Evolutionary conservation across 2,888 invertebrate species (phyloP).

Genomic region (Ormyrus thymus): DNA sequence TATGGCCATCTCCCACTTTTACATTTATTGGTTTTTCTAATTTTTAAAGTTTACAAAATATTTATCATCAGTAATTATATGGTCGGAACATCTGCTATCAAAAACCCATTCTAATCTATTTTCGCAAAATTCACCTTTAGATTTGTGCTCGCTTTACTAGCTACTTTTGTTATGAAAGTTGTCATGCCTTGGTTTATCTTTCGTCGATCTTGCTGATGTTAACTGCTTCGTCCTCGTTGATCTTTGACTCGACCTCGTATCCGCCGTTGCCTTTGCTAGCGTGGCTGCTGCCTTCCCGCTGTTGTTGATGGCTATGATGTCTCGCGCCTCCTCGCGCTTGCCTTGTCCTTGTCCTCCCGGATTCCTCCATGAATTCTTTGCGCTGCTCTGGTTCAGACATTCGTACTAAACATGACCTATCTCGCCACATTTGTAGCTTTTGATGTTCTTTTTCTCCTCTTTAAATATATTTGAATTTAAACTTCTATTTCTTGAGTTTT

Average conservation of each 20-base stretch:
- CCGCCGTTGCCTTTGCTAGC: neutral
- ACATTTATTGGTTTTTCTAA: neutral
- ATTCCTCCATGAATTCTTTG: neutral
- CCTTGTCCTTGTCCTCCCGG: too few species aligned
- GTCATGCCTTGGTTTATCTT: neutral
- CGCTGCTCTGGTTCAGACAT: neutral
- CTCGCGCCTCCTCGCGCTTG: neutral
- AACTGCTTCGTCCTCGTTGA: neutral
- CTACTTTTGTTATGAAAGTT: neutral
- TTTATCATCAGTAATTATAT: slow-evolving; percentile 3
- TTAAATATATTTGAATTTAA: too few species aligned
- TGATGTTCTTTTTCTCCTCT: too few species aligned
- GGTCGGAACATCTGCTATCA: slow-evolving; percentile 11
- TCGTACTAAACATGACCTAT: too few species aligned
- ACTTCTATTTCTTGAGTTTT: too few species aligned
- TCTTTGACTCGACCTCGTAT: neutral
- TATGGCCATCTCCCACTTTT: slow-evolving; percentile 7
- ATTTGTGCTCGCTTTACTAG: neutral
- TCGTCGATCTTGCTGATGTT: neutral
- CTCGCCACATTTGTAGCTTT: too few species aligned
- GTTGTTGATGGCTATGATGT: neutral
- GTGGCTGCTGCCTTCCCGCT: neutral
- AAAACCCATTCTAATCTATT: neutral
- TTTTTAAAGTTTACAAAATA: neutral
- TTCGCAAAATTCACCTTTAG: neutral